Conservation (phyloP, 2,888 invertebrate species). For the Tipula unca region DNA sequence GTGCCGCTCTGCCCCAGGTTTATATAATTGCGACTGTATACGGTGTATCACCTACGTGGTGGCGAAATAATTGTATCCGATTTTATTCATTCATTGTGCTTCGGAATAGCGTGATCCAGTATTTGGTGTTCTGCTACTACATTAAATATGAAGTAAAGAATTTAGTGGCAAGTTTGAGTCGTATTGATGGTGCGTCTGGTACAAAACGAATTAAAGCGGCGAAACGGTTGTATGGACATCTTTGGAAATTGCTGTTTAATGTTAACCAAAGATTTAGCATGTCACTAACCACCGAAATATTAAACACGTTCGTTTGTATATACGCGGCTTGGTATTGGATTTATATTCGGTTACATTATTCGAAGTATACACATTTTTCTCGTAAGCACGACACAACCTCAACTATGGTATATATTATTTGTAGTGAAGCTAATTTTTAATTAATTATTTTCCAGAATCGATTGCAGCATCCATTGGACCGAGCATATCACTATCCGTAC, state of each 20-base stretch:
- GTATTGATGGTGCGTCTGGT: neutral
- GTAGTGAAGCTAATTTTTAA: neutral
- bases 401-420: neutral
- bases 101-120: neutral
- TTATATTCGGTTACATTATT: neutral
- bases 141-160: neutral
- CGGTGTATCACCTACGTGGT: neutral
- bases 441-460: neutral
- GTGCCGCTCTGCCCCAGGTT: neutral
- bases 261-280: neutral
- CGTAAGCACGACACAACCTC: neutral
- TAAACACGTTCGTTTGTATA: neutral
- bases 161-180: neutral
- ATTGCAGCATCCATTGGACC: neutral
- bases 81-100: neutral
- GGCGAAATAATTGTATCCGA: neutral
- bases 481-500: neutral
- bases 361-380: neutral
- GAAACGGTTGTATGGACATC: neutral
- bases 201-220: neutral
- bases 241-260: neutral
- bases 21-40: neutral
- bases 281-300: neutral
- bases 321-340: neutral
- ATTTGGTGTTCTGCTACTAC: neutral